Evolutionary conservation across 2,888 invertebrate genomes (phyloP), one percentile per base, ranked within the genome.

Genomic region (Nymphalis urticae): DNA sequence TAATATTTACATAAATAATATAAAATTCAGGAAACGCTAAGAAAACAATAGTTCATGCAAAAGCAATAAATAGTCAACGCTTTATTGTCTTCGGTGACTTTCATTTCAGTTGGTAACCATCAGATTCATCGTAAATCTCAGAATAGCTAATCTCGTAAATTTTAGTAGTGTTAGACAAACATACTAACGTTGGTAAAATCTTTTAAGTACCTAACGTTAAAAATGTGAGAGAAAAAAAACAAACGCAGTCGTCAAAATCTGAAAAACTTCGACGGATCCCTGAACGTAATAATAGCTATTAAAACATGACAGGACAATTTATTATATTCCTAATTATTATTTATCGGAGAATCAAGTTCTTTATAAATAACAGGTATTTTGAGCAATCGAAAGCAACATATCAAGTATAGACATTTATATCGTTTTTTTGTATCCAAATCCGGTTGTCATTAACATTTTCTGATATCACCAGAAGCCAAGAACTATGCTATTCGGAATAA

Each of bases 391-490:
- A 77, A 77, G 76, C 76, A 79, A 86, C 88, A 82, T 84, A 87
- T 89, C 85, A 85, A 80, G 77, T 73, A 83, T 83, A 76, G 86
- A 88, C 86, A 81, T 83, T 86, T 84, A 87, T 86, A 82, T 82
- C 71, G 75, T 78, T 78, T 80, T n/a, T 42, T 79, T 77, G 79
- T 78, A 79, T 79, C 80, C 77, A 82, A 88, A 87, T 85, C 84
- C 83, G 84, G 83, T 82, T 78, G 77, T 76, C 75, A 89, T 89
- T 89, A 84, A 85, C 88, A 86, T 89, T 85, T 86, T 83, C 81
- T 82, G 84, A 88, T 88, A 88, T 81, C 82, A 85, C 86, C 88
- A 89, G 90, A 88, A 89, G 89, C 89, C 78, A 80, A 80, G 76
- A 85, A 79, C 80, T 82, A 86, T 85, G 81, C 80, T 79, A 83